phyloP scores from a whole-genome alignment of 2,888 invertebrate species.

The Acrobeloides nanus region DNA sequence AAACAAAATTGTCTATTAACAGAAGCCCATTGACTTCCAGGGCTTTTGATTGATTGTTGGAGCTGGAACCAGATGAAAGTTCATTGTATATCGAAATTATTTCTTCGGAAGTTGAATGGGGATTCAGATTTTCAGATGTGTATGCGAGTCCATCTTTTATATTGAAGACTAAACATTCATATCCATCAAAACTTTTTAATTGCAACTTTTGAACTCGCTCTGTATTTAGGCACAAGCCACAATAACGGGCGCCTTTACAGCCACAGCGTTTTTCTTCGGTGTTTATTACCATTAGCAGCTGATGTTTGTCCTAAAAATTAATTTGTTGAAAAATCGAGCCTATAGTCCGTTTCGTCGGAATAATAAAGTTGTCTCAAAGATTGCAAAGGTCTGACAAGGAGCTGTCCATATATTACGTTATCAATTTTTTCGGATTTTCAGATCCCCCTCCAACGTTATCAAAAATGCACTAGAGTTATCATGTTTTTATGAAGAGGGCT shows the following conservation, averaged over 20 bases:
- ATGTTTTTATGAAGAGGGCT: no score
- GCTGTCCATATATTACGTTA: no score
- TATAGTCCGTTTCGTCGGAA: no score
- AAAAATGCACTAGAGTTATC: no score
- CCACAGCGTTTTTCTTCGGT: slow-evolving; percentile 63
- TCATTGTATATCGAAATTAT: background rate
- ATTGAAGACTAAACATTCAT: slow-evolving; percentile 28
- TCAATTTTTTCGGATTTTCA: no score
- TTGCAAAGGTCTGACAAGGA: no score
- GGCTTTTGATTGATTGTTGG: slow-evolving; percentile 3
- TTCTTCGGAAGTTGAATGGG: slow-evolving; percentile 4
- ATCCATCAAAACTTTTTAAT: slow-evolving; percentile 18
- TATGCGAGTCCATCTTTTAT: slow-evolving; percentile 9
- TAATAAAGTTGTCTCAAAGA: no score
- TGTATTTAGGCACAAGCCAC: slow-evolving; percentile 74
- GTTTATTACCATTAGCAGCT: background rate
- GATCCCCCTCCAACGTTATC: no score
- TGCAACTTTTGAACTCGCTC: slow-evolving; percentile 53
- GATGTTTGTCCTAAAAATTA: no score
- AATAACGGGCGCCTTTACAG: slow-evolving; percentile 84
- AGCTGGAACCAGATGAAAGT: background rate
- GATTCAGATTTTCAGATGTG: slow-evolving; percentile 1
- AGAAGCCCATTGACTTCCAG: slow-evolving; percentile 51
- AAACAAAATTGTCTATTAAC: slow-evolving; percentile 65
- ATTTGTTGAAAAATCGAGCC: no score